A percentile compares a stretch with the other conserved stretches of the same genome.
Evolutionary conservation across 2,797 vertebrate species (phyloP).

Genomic region (Megaceryle alcyon): DNA sequence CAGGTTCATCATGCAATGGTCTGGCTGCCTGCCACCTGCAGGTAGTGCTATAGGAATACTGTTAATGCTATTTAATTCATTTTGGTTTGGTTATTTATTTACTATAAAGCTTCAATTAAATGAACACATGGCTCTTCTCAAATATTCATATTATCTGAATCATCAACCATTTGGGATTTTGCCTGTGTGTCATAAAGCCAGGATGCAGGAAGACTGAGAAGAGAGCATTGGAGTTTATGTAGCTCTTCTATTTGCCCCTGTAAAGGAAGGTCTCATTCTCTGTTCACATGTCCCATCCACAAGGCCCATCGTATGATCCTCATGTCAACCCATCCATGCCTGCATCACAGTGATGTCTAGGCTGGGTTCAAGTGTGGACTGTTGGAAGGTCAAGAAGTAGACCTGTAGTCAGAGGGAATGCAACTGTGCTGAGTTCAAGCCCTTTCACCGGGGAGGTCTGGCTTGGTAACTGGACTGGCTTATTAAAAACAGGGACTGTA

Average conservation of each 20-base stretch:
- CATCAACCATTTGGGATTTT: not conserved
- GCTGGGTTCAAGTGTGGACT: not conserved
- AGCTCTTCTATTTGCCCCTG: not conserved
- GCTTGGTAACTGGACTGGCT: not conserved
- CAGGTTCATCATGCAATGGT: not conserved
- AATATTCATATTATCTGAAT: not conserved
- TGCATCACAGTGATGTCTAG: not conserved
- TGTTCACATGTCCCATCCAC: not conserved
- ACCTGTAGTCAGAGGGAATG: not conserved
- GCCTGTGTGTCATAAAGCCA: not conserved
- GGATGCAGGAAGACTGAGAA: rapidly evolving
- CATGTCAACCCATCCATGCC: rapidly evolving
- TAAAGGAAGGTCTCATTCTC: not conserved
- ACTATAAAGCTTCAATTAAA: not conserved
- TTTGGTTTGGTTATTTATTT: not conserved
- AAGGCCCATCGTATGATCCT: rapidly evolving
- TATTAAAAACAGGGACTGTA: not conserved
- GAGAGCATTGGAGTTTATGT: rapidly evolving
- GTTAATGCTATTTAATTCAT: not conserved
- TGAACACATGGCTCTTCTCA: not conserved
- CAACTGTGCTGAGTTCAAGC: not conserved
- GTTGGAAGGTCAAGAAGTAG: rapidly evolving
- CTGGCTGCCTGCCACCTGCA: not conserved
- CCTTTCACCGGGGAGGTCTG: not conserved
- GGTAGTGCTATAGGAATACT: not conserved